These are phyloP conservation scores for Lacanobia oleracea DNA, from an alignment of 2,888 invertebrate species.

Conservation along the genomic window DNA sequence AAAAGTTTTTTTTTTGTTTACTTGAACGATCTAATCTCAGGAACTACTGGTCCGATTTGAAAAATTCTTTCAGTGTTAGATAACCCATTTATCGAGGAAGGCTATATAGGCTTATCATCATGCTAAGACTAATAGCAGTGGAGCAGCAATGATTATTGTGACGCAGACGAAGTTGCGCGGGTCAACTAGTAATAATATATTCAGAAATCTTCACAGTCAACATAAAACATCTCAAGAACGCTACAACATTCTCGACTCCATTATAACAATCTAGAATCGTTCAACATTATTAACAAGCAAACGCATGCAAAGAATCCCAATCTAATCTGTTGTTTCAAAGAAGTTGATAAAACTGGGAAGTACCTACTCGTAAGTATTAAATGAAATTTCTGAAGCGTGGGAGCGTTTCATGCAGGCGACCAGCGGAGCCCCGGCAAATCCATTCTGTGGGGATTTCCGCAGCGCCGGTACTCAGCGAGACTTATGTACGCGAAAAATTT, in stretches of 20 bases:
- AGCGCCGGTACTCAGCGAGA: conserved; percentile 65
- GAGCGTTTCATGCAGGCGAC: conserved; percentile 56
- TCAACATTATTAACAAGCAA: conserved; percentile 2
- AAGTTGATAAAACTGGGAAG: conserved; percentile 38
- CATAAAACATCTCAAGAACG: background rate
- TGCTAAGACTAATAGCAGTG: no score
- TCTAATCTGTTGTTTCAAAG: conserved; percentile 32
- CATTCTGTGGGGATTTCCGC: conserved; percentile 70
- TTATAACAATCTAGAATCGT: background rate
- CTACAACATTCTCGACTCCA: background rate
- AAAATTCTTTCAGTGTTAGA: no score
- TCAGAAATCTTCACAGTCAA: no score
- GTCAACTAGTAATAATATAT: background rate
- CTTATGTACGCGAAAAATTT: conserved; percentile 77
- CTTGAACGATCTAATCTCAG: no score
- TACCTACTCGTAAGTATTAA: conserved; percentile 59
- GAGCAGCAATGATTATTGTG: no score
- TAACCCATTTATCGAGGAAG: no score
- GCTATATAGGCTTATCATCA: no score
- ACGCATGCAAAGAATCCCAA: conserved; percentile 38
- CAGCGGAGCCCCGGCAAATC: conserved; percentile 64
- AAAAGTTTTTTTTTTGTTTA: no score
- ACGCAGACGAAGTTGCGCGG: no score
- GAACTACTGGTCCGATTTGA: no score
- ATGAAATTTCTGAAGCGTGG: conserved; percentile 70